A percentile compares a stretch with the other conserved stretches of the same genome.
These are phyloP conservation scores for Columba janthina DNA, from an alignment of 2,113 vertebrate genomes.

Conservation along the genomic window DNA sequence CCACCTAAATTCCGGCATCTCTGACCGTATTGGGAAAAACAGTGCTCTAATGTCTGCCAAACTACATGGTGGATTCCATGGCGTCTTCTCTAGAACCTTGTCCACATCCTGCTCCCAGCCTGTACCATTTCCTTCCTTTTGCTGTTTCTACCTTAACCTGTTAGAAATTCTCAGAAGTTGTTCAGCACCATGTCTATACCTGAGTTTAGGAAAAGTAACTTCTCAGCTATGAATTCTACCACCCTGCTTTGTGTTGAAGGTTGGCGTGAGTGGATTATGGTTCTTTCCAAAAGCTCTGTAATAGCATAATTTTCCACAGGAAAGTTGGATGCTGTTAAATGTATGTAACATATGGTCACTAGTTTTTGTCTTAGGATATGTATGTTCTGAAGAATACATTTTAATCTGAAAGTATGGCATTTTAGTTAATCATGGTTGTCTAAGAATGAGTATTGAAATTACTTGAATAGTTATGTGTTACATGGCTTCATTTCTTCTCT, in stretches of 20 bases:
- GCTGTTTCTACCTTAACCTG: background rate
- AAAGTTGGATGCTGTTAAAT: background rate
- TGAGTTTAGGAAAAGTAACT: background rate
- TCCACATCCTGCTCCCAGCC: background rate
- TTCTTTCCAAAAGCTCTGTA: background rate
- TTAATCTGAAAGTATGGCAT: background rate
- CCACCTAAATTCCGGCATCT: background rate
- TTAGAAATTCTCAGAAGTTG: background rate
- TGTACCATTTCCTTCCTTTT: background rate
- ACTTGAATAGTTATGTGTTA: background rate
- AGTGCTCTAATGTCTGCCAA: background rate
- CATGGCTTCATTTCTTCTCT: background rate
- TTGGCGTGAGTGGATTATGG: background rate
- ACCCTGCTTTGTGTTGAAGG: background rate
- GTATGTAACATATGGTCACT: background rate
- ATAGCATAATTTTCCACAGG: background rate
- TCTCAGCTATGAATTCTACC: background rate
- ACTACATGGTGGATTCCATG: background rate
- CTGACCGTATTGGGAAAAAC: background rate
- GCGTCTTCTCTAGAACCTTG: background rate
- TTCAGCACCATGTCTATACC: background rate
- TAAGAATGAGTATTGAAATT: background rate
- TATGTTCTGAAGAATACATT: background rate
- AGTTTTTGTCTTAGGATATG: background rate
- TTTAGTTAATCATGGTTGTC: background rate